Evolutionary conservation across 64 coral and sea anemone genomes (phyloP), one percentile per base, ranked within the genome.

Genomic region (Catalaphyllia jardinei): DNA sequence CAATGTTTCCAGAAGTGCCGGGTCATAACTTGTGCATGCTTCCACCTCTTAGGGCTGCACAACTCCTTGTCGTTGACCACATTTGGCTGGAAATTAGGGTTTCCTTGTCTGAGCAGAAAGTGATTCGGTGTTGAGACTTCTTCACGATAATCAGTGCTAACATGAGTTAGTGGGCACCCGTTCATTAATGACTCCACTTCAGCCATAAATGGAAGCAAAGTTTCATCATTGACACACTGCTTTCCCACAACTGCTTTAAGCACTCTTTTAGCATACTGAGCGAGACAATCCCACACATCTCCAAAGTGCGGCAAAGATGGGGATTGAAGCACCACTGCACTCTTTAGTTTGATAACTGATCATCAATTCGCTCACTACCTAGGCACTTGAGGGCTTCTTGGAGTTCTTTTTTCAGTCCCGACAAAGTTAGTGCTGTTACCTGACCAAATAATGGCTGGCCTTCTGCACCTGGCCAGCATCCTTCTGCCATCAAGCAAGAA

Each of bases 1-100:
- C 82, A 94, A 46, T 83, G n/a, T 42, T 77, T 94, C 84, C 88
- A 89, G 16, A 94, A 94, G 67, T 94, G 88, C 8, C 87, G 62
- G 35, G 88, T 76, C 80, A 94, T 90, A 13, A 94, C 42, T 31
- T 90, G 88, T 8, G 93, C 80, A 28, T 90, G 88, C 51, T 90
- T 90, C 88, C 83, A 91, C 30, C 65, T 65, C 25, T 95, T 95
- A 29, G 61, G 86, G 30, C 94, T 88, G n/a, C 77, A 92, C 54
- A 83, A 79, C 71, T 74, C 86, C 11, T 8, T 27, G 14, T 91
- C 78, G 10, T 28, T 35, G 16, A 76, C 29, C 46, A 91, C 72
- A 31, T 79, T 88, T n/a, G 78, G 20, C 54, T 75, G 88, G 61
- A 91, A 5, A 30, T 89, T 94, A 55, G 82, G 88, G 52, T 77